Evolutionary conservation across 2,888 invertebrate species (phyloP).

Genomic region (Drosophila longiperda): DNA sequence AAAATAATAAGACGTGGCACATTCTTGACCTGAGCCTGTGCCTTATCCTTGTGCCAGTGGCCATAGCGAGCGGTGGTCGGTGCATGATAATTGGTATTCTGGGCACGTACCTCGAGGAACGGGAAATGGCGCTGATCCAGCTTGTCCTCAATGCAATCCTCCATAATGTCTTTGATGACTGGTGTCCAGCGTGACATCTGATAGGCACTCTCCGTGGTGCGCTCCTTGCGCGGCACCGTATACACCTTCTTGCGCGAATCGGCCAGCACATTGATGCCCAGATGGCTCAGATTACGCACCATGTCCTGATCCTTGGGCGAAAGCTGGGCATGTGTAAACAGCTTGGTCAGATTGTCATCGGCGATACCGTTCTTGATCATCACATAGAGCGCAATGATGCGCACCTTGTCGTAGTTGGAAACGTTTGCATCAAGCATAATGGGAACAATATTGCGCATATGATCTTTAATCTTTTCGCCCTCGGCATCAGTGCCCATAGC

Average conservation of each 20-base stretch:
- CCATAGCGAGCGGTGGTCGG: constrained; percentile 98
- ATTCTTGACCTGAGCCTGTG: constrained; percentile 96
- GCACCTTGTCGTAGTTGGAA: constrained; percentile 95
- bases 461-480: constrained; percentile 99
- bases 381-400: constrained; percentile 98
- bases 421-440: constrained; percentile 96
- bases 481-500: constrained; percentile 99
- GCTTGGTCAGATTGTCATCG: constrained; percentile 98
- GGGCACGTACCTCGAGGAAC: constrained; percentile 95
- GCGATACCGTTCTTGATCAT: constrained; percentile 99
- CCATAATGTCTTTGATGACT: constrained; percentile 98
- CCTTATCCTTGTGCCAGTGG: constrained; percentile 99
- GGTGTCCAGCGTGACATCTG: constrained; percentile 99
- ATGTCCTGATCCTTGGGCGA: constrained; percentile 96
- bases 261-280: constrained; percentile 97
- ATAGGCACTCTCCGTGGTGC: constrained; percentile 98
- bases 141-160: constrained; percentile 99
- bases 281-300: constrained; percentile 96
- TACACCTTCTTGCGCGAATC: constrained; percentile 96
- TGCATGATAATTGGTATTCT: constrained; percentile 94
- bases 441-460: constrained; percentile 99
- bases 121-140: constrained; percentile 98
- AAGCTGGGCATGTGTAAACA: constrained; percentile 99
- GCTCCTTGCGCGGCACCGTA: constrained; percentile 95
- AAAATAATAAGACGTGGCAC: constrained; percentile 98